Evolutionary conservation across 2,113 vertebrate genomes (phyloP), one percentile per base, ranked within the genome.

Genomic region (Sinosuthora webbiana): DNA sequence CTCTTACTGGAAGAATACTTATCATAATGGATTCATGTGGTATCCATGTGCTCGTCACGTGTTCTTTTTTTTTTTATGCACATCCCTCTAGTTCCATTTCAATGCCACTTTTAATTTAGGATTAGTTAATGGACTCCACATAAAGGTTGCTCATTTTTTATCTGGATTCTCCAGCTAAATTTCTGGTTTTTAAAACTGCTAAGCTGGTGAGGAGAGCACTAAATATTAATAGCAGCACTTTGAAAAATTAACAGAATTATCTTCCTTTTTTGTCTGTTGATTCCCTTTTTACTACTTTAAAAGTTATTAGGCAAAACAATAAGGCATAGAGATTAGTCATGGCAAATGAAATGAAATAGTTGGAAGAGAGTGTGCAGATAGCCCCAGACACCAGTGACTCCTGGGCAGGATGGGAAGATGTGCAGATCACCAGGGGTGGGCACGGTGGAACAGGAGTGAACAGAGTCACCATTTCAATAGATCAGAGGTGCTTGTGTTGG

Each of bases 1-100:
- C 92, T 97, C 83, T 97, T 98, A 95, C 96, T 97, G 95, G 96
- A 97, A 98, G 96, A 95, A 93, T 96, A 97, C 93, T 98, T 98
- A 97, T 68, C 91, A 75, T 97, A 97, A 98, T 98, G 95, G 94
- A 93, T 97, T 98, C 93, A 94, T 96, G 95, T 97, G 93, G 84
- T 97, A 85, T 91, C 97, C 93, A 96, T 92, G 95, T 97, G 96
- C 92, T 90, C 47, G 11, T 98, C 96, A 96, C 56, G 44, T 97
- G 96, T 96, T 96, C 94, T 83, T 91, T 97, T 97, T 97, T 83
- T 91, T 97, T 97, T 97, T 96, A 97, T 96, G 92, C 84, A 86
- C 82, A 56, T 96, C 95, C 47, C 55, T 93, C 80, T 97, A 94
- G 96, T 96, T 97, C 95, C 95, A 91, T 95, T 97, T 96, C 95